Conservation (phyloP, 2,888 invertebrate genomes). For the Odontomyia ornata region DNA sequence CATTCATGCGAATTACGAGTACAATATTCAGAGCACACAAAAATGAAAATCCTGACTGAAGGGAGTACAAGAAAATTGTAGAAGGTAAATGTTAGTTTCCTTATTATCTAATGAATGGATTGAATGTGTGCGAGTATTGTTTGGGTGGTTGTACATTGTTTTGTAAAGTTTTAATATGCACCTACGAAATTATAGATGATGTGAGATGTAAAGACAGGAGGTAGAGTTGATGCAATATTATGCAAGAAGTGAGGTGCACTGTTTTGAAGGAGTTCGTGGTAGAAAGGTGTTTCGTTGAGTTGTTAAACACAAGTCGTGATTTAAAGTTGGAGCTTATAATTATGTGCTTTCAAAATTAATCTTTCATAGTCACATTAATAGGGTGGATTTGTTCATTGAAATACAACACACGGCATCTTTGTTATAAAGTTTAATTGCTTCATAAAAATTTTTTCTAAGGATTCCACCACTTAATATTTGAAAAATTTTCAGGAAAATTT, state of each 20-base stretch:
- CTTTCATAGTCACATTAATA: no score
- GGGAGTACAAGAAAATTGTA: conserved; percentile 1
- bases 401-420: no score
- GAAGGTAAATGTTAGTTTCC: conserved; percentile 23
- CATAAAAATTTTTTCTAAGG: no score
- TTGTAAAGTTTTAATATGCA: conserved; percentile 14
- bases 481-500: no score
- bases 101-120: conserved; percentile 27
- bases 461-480: no score
- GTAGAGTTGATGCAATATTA: neutral
- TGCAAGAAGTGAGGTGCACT: neutral
- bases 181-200: neutral
- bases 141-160: conserved; percentile 6
- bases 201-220: neutral
- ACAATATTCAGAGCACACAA: neutral
- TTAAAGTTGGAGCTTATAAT: no score
- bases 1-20: neutral
- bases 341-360: no score
- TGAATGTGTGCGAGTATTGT: neutral
- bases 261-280: neutral
- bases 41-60: conserved; percentile 13
- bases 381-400: no score
- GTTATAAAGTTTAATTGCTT: no score
- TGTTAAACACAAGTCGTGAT: no score
- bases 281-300: no score